Evolutionary conservation across 53 echinoderm and acorn worm genomes (phyloP).

Genomic region (Mesocentrotus franciscanus): DNA sequence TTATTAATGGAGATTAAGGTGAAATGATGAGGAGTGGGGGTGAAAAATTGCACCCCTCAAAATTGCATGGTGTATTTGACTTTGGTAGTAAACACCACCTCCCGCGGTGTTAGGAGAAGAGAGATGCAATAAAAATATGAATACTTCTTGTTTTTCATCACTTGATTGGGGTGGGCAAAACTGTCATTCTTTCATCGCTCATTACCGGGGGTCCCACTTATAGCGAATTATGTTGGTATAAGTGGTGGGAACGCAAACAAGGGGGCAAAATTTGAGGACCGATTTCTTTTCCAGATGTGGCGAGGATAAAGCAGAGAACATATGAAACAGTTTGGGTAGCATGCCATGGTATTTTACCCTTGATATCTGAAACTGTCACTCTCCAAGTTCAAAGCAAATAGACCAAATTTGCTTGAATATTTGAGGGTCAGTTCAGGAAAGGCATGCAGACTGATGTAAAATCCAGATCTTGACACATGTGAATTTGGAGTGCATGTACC

Average conservation of each 20-base stretch:
- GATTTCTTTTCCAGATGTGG: constrained; percentile 50
- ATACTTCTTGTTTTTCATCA: constrained; percentile 33
- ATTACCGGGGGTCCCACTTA: constrained; percentile 57
- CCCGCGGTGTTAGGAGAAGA: constrained; percentile 11
- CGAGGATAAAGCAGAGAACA: not conserved
- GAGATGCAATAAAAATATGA: constrained; percentile 46
- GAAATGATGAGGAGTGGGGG: not conserved
- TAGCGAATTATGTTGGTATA: constrained; percentile 54
- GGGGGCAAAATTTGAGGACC: constrained; percentile 26
- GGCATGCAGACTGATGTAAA: not conserved
- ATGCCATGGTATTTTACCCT: constrained; percentile 2
- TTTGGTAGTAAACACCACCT: constrained; percentile 37
- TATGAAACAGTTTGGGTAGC: not conserved
- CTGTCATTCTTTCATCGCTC: constrained; percentile 53
- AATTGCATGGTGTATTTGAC: constrained; percentile 18
- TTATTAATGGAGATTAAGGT: not conserved
- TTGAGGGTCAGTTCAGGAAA: constrained; percentile 18
- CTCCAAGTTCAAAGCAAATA: constrained; percentile 49
- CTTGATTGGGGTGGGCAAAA: constrained; percentile 41
- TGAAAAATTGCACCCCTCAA: not conserved
- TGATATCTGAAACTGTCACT: constrained; percentile 38
- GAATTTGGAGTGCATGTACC: not conserved
- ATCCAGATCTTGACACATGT: constrained; percentile 9
- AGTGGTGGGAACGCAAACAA: constrained; percentile 59
- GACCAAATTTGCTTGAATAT: constrained; percentile 43